Evolutionary conservation across 2,888 invertebrate species (phyloP).

Genomic region (Rutpela maculata): DNA sequence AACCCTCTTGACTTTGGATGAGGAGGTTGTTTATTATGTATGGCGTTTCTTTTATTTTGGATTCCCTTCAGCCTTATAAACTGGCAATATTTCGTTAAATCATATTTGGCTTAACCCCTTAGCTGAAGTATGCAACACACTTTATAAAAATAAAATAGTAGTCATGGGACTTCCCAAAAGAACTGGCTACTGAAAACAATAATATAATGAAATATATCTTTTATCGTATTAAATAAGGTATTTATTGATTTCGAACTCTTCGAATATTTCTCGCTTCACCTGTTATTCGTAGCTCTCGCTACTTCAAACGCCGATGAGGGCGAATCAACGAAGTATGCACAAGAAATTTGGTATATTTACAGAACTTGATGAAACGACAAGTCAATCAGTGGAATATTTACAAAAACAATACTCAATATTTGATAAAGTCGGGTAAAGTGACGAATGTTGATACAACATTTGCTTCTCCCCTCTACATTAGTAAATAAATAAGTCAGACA

Average conservation of each 20-base stretch:
- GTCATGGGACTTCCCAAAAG: no score
- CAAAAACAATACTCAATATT: constrained; percentile 44
- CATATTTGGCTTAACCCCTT: no score
- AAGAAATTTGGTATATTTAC: constrained; percentile 43
- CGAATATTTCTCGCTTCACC: not conserved
- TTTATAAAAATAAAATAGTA: no score
- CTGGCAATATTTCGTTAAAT: no score
- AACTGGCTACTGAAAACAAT: no score
- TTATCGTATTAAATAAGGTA: not conserved
- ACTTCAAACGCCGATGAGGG: constrained; percentile 30
- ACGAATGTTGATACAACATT: constrained; percentile 38
- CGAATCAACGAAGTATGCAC: constrained; percentile 34
- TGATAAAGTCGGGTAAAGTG: constrained; percentile 35
- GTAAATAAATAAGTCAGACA: constrained; percentile 22
- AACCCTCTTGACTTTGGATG: no score
- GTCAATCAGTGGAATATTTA: constrained; percentile 45
- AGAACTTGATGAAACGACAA: constrained; percentile 43
- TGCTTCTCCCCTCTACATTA: constrained; percentile 20
- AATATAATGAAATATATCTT: not conserved
- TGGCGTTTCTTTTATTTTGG: no score
- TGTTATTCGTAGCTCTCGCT: not conserved
- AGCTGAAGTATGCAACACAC: no score
- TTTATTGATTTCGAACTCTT: not conserved
- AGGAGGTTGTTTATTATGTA: no score
- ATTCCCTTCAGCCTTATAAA: no score